Evolutionary conservation across 2,113 vertebrate genomes (phyloP).

Genomic region (Calyptomena viridis): DNA sequence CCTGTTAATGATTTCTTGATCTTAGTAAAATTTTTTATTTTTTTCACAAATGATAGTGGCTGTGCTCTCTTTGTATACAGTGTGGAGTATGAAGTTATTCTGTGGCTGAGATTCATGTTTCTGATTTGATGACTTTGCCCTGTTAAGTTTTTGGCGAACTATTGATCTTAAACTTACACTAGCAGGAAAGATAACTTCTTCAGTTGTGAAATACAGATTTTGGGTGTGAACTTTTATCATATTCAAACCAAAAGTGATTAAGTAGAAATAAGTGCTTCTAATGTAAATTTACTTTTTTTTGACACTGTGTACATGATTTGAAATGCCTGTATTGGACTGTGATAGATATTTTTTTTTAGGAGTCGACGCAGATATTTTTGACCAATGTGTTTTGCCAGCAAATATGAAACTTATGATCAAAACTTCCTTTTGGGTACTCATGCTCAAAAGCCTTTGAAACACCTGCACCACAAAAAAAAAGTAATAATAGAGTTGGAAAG

Average conservation of each 20-base stretch:
- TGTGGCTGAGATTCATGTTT: background rate
- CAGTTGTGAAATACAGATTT: background rate
- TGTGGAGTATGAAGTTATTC: background rate
- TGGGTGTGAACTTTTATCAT: background rate
- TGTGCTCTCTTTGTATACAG: background rate
- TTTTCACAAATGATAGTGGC: background rate
- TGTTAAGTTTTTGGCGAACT: background rate
- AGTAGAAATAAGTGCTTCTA: background rate
- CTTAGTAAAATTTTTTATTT: background rate
- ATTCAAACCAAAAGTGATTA: background rate
- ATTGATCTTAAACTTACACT: background rate
- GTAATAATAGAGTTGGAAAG: background rate
- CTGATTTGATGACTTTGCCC: background rate
- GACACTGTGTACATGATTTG: background rate
- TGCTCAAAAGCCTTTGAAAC: constrained; percentile 1
- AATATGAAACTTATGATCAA: background rate
- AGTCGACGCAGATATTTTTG: background rate
- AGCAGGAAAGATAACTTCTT: background rate
- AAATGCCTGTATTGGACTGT: background rate
- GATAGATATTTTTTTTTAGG: background rate
- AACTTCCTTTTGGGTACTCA: constrained; percentile 2
- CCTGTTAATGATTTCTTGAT: background rate
- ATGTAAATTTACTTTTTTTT: background rate
- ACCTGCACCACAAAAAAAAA: background rate
- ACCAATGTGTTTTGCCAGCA: background rate